Evolutionary conservation across 2,797 vertebrate species (phyloP).

Genomic region (Lepus townsendii): DNA sequence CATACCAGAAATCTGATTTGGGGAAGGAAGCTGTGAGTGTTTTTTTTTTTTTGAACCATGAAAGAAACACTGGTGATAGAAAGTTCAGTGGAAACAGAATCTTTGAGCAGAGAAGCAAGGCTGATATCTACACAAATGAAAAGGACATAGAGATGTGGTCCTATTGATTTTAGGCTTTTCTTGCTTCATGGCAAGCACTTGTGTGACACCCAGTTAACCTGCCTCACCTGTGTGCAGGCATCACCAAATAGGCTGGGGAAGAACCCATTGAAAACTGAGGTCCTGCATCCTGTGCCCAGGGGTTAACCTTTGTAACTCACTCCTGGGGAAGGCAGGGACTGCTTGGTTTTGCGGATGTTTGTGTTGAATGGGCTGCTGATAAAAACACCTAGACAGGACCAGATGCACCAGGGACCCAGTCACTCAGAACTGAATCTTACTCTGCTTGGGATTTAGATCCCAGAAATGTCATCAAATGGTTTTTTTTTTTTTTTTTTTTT

Average conservation of each 20-base stretch:
- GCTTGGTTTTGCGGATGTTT: neutral
- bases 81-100: neutral
- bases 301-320: neutral
- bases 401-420: neutral
- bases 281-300: neutral
- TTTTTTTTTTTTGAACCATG: constrained; percentile 20
- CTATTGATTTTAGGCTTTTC: neutral
- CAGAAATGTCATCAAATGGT: neutral
- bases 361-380: neutral
- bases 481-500: too few relatives aligned
- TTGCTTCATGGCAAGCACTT: neutral
- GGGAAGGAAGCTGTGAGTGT: neutral
- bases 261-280: neutral
- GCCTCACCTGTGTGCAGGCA: neutral
- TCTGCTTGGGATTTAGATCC: neutral
- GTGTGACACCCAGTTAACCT: neutral
- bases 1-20: constrained; percentile 51
- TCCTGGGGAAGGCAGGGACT: neutral
- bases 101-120: neutral
- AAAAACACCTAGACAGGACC: neutral
- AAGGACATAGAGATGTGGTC: neutral
- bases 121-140: neutral
- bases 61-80: neutral
- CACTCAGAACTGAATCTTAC: neutral
- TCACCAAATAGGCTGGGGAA: neutral